These are phyloP conservation scores for Drosophila kohkoa DNA, from an alignment of 1,140 invertebrate species.

Conservation along the genomic window DNA sequence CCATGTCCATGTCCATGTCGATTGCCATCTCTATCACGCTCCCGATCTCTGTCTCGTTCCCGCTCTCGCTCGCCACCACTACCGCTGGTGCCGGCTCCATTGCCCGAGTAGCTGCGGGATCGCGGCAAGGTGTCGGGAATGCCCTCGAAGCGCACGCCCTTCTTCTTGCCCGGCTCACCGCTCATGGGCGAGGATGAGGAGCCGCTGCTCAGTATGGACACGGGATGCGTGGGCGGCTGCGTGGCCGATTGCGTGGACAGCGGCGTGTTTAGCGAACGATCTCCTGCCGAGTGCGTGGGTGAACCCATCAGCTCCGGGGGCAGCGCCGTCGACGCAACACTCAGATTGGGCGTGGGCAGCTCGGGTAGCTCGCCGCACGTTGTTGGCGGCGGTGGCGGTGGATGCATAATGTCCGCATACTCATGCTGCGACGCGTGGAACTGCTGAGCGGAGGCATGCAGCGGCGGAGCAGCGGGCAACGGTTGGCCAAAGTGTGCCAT, in stretches of 20 bases:
- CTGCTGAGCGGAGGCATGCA: slow-evolving; percentile 61
- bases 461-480: slow-evolving; percentile 36
- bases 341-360: slow-evolving; percentile 79
- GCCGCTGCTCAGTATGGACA: slow-evolving; percentile 75
- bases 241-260: slow-evolving; percentile 70
- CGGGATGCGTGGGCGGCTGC: slow-evolving; percentile 65
- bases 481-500: slow-evolving; percentile 27
- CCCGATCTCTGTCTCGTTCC: slow-evolving; percentile 35
- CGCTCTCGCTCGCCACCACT: slow-evolving; percentile 39
- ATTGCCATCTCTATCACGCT: slow-evolving; percentile 34
- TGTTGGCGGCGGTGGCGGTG: slow-evolving; percentile 51
- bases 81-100: slow-evolving; percentile 71
- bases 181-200: slow-evolving; percentile 82
- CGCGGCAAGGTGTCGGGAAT: slow-evolving; percentile 76
- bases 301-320: slow-evolving; percentile 78
- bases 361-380: slow-evolving; percentile 64
- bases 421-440: slow-evolving; percentile 60
- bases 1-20: slow-evolving; percentile 50
- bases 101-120: slow-evolving; percentile 81
- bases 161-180: slow-evolving; percentile 75
- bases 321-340: slow-evolving; percentile 80
- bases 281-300: slow-evolving; percentile 74
- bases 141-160: slow-evolving; percentile 84
- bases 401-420: slow-evolving; percentile 71
- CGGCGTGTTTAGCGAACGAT: slow-evolving; percentile 66